Evolutionary conservation across 2,113 vertebrate species (phyloP).

Genomic region (Rhinoderma darwinii): DNA sequence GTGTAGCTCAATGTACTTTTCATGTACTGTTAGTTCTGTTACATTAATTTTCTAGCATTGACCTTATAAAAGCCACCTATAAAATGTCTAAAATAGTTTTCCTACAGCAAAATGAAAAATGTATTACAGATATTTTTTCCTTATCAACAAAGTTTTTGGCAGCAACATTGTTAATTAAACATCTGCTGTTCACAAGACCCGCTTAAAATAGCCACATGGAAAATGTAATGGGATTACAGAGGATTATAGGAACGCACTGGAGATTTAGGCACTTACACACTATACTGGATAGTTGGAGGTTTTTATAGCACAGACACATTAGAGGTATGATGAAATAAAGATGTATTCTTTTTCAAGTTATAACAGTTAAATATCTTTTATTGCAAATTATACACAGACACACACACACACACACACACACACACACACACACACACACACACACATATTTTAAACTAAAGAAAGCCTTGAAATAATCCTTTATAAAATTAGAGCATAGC

Average conservation of each 20-base stretch:
- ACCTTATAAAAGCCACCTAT: background rate
- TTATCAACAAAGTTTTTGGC: conserved; percentile 56
- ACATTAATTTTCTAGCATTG: background rate
- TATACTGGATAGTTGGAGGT: background rate
- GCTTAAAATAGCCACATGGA: conserved; percentile 63
- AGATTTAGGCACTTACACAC: conserved; percentile 32
- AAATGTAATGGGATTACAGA: conserved; percentile 67
- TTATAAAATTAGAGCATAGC: no score
- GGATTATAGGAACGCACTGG: conserved; percentile 53
- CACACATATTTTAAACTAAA: no score
- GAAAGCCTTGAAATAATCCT: no score
- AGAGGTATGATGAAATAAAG: background rate
- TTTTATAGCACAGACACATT: background rate
- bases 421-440: no score
- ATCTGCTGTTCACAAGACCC: conserved; percentile 63
- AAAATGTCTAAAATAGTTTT: background rate
- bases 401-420: no score
- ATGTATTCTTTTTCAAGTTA: no score
- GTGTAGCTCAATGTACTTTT: background rate
- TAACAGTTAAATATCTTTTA: background rate
- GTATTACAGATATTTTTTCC: conserved; percentile 40
- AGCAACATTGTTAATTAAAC: conserved; percentile 63
- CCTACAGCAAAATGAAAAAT: conserved; percentile 23
- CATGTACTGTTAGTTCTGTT: background rate
- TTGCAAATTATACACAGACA: no score